Base-by-base conservation (phyloP, 1,140 invertebrate species). In the Cydia amplana region DNA sequence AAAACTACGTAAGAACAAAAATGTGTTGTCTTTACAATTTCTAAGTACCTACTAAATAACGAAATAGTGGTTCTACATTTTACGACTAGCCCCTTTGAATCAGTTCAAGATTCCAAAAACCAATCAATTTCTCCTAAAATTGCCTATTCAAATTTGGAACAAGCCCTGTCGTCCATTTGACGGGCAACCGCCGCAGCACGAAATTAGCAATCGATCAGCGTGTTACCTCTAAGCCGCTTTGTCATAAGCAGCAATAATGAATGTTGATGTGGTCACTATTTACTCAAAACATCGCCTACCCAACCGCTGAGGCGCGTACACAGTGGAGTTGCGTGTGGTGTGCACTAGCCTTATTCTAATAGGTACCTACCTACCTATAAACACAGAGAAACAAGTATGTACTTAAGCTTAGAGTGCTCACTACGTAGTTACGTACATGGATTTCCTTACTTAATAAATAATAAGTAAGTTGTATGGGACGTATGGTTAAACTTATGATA, bases 151-250 rank as follows among this genome's bases (percentile, higher is more conserved):
- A 70, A 70, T 70, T 70, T 40, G 65, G 28, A 70, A 18, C 65
- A 40, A 40, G 65, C 65, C 65, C 32, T 70, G 28, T 32, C 32
- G 32, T 70, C 32, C 36, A 70, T 70, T 70, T 36, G 65, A 70
- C 74, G 74, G 78, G 74, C 74, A 65, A 77, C 73, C 55, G 65
- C 28, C 46, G 72, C 40, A 64, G 32, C 67, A 36, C 67, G 64
- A 75, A 81, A 83, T 76, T 79, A 78, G 79, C 83, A 88, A 89
- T 90, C 83, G 85, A 82, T 80, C 83, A 85, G 83, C 80, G 84
- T 80, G 84, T 87, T 87, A 88, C 88, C 89, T 86, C 87, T 90
- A 91, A 90, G 88, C 89, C 86, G 88, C 87, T 91, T 90, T 89
- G 87, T 87, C 80, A 81, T 83, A 80, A 78, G 82, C 78, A 77